Base-by-base conservation (phyloP, 2,888 invertebrate genomes). In the Zhengitettix transpicula region DNA sequence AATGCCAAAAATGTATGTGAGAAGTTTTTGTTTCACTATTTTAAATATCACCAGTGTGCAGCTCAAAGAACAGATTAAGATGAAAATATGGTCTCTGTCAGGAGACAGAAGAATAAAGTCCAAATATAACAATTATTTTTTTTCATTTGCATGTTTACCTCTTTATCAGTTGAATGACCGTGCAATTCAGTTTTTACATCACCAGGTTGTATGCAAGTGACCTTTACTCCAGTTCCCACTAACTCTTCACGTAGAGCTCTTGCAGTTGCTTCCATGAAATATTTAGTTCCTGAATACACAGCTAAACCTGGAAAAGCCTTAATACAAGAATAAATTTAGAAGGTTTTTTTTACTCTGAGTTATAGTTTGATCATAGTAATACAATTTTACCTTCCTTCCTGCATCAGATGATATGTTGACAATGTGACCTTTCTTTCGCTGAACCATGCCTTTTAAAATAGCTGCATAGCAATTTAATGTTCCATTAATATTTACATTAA, bases 401-500 rank as follows among this genome's bases (percentile, higher is more conserved):
- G 66, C 68, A 54, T 67, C 66, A 10, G 68, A 68, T 14, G 66
- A 64, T 40, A 79, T 72, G 42, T 72, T 75, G 41, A 81, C 74
- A 60, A 78, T 74, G 62, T 72, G 73, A 9, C 77, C 78, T 42
- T 67, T 64, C 47, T 69, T 68, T 55, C 68, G 64, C 42, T 67
- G 63, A 42, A 72, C 64, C 76, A 78, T 75, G 9, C 66, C 62
- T 7, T 73, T 73, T 55, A 77, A 67, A n/a, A 77, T 57, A 28
- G 72, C 76, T 72, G 67, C 61, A 67, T 69, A 58, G 44, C 65
- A 65, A 62, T 67, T 66, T 17, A 68, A 62, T 52, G 63, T 61
- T 16, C 67, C 67, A 52, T 61, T 64, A 57, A 64, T 65, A 57
- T 67, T 68, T 11, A 67, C 64, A 51, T 63, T 62, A 65, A 69